Percentiles rank a stretch among this genome's conserved stretches.
phyloP scores from a whole-genome alignment of 2,113 vertebrate species.

The Halcyon senegalensis region DNA sequence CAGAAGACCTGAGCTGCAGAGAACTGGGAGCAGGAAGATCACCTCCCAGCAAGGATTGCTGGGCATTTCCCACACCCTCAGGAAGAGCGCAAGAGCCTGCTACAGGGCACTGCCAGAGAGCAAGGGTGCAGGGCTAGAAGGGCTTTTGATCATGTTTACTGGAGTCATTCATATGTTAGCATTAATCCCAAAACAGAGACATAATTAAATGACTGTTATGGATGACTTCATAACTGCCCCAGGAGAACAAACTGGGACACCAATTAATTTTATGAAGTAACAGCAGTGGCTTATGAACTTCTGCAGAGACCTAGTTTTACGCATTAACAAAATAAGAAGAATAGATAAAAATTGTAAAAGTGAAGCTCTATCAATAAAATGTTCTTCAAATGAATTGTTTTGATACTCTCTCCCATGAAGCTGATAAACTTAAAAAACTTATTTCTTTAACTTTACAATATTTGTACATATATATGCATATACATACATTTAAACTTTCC shows the following conservation, averaged over 20 bases:
- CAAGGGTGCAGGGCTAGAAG: background rate
- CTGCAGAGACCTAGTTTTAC: background rate
- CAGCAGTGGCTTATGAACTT: background rate
- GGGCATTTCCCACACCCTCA: rapidly evolving
- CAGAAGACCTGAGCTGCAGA: background rate
- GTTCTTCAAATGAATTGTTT: background rate
- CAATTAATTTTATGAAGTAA: background rate
- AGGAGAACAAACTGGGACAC: background rate
- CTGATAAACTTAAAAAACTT: background rate
- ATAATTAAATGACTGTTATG: background rate
- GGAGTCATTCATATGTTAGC: background rate
- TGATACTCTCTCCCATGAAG: background rate
- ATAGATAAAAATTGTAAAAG: background rate
- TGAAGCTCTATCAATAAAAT: background rate
- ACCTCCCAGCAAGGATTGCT: rapidly evolving
- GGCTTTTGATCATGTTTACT: background rate
- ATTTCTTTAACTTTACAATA: background rate
- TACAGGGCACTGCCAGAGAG: background rate
- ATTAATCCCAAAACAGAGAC: background rate
- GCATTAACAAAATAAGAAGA: background rate
- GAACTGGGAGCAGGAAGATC: background rate
- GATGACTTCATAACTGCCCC: background rate
- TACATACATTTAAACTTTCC: background rate
- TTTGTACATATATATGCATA: background rate
- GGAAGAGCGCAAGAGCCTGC: background rate